Percentiles rank a stretch among this genome's conserved stretches.
These are phyloP conservation scores for Sitta europaea DNA, from an alignment of 2,113 vertebrate genomes.

Conservation along the genomic window DNA sequence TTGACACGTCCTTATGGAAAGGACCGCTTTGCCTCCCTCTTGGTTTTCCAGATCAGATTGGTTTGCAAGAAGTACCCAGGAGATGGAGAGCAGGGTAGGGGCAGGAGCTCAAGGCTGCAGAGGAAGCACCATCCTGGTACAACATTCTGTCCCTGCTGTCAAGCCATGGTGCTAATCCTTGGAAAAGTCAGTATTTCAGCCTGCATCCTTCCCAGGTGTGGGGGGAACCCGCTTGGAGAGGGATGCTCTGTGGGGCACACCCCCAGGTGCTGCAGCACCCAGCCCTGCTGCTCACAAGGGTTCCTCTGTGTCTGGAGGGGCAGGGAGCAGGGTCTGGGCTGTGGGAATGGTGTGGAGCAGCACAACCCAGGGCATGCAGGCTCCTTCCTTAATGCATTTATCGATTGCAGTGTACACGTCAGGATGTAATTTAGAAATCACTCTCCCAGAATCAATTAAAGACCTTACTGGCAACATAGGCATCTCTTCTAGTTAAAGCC, in stretches of 20 bases:
- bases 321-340: accelerated
- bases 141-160: neutral
- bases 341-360: neutral
- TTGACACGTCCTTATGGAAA: neutral
- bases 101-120: neutral
- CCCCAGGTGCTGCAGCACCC: neutral
- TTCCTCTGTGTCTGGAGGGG: accelerated
- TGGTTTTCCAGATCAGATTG: neutral
- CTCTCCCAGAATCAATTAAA: constrained; percentile 55
- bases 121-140: neutral
- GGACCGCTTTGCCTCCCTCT: neutral
- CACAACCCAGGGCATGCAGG: neutral
- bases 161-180: neutral
- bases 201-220: neutral
- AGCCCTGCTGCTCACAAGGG: neutral
- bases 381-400: constrained; percentile 28
- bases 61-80: neutral
- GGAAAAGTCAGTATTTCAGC: accelerated
- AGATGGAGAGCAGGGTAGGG: neutral
- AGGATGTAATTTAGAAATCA: constrained; percentile 49
- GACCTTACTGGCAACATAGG: neutral
- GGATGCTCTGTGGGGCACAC: neutral
- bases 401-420: neutral
- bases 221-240: neutral
- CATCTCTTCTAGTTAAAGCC: neutral